Conservation (phyloP, 2,888 invertebrate genomes). For the Cosmia pyralina region DNA sequence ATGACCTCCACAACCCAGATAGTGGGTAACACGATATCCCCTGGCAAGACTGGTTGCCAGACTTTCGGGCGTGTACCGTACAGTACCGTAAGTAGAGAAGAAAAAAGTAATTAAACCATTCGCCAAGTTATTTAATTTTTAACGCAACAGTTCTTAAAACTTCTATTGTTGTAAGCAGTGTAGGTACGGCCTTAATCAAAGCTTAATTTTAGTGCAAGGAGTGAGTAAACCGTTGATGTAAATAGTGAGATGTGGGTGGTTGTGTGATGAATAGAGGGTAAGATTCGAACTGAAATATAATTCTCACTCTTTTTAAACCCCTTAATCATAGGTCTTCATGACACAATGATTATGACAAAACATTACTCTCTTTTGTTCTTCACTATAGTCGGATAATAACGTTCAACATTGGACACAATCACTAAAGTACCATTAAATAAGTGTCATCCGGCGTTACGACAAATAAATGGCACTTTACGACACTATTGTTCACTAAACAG, state of each 20-base stretch:
- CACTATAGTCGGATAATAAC: not conserved
- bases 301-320: not conserved
- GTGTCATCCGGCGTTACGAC: slow-evolving; percentile 56
- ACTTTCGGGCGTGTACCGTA: not conserved
- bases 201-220: not conserved
- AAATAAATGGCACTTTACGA: slow-evolving; percentile 51
- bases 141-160: not conserved
- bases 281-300: not conserved
- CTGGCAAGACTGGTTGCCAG: not conserved
- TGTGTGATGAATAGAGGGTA: not conserved
- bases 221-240: not conserved
- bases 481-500: slow-evolving; percentile 58
- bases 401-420: slow-evolving; percentile 35
- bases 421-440: slow-evolving; percentile 34
- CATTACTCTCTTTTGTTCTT: too few species aligned
- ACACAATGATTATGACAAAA: not conserved
- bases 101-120: not conserved
- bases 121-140: not conserved
- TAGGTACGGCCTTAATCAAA: not conserved
- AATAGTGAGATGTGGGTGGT: not conserved
- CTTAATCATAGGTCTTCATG: not conserved
- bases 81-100: not conserved
- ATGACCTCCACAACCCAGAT: not conserved
- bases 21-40: not conserved
- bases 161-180: not conserved